A percentile compares a stretch with the other conserved stretches of the same genome.
Conservation (phyloP, 2,113 vertebrate species). For the Beaufortia kweichowensis region DNA sequence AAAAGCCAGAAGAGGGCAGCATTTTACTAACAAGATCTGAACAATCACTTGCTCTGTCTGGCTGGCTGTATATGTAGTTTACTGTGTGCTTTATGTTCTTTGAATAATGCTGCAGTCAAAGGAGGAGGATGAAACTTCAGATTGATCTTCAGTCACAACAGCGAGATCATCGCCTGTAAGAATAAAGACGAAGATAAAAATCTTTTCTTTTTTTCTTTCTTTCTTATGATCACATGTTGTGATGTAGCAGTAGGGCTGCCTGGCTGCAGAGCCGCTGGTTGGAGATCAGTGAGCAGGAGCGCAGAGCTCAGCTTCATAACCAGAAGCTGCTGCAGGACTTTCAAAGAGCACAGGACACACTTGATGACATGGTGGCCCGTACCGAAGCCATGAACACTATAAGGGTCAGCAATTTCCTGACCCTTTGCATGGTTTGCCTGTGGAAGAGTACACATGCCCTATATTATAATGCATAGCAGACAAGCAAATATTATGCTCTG, state of each 20-base stretch:
- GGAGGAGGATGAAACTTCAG: constrained; percentile 39
- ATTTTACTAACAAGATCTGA: background rate
- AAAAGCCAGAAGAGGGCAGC: background rate
- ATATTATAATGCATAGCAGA: background rate
- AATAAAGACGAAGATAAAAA: too few relatives aligned
- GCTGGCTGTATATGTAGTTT: too few relatives aligned
- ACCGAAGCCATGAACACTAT: constrained; percentile 70
- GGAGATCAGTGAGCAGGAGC: constrained; percentile 68
- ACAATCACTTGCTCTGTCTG: too few relatives aligned
- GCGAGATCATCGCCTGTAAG: constrained; percentile 51
- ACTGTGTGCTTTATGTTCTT: background rate
- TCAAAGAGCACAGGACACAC: constrained; percentile 66
- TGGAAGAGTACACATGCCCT: background rate
- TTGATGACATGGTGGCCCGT: constrained; percentile 65
- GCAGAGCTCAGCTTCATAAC: constrained; percentile 64
- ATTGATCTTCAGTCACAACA: constrained; percentile 39
- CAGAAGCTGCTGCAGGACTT: constrained; percentile 72
- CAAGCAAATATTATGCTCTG: background rate
- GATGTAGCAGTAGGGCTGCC: constrained; percentile 46
- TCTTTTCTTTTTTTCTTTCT: too few relatives aligned
- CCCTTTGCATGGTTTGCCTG: background rate
- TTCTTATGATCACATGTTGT: background rate
- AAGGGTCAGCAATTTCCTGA: constrained; percentile 59
- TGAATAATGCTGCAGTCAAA: constrained; percentile 39
- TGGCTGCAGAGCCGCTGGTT: constrained; percentile 63